Evolutionary conservation across 64 coral and sea anemone genomes (phyloP), one percentile per base, ranked within the genome.

Genomic region (Anthopleura sola): DNA sequence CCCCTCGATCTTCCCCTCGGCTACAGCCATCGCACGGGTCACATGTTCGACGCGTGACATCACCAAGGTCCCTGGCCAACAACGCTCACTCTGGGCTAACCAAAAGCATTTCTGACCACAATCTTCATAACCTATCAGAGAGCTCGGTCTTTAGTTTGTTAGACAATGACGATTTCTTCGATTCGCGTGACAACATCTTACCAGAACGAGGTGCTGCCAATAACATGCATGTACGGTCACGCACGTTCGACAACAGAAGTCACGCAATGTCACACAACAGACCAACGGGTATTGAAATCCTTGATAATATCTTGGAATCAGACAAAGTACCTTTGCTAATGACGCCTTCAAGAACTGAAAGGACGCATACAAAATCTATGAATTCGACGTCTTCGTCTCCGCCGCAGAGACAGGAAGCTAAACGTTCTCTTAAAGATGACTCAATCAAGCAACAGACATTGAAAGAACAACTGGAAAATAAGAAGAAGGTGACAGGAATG

Each of bases 31-130:
- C 49, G 8, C 32, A 76, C 48, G 84, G 86, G 0, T 66, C 90
- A 46, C 94, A 97, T 54, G 88, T 97, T 24, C 94, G 94, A 26
- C 90, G 88, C 47, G 90, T 97, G 80, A 97, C 94, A 4, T 97
- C 94, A 21, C 94, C 94, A 31, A 75, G 94, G 75, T 66, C 87
- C 1, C 29, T 90, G 20, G 58, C 89, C 28, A 55, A 39, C 40
- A 34, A 71, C 58, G 5, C 23, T n/a, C 58, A 62, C 29, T 71
- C 90, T 40, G 86, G 93, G 10, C 60, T 97, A 80, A 92, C 75
- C 80, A 97, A 97, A 75, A 97, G 94, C 81, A 92, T 26, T 39
- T 92, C 94, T 4, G 94, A 92, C 18, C 85, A 92, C 66, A 92
- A 92, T 55, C 78, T 92, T 19, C 78, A 53, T 26, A 92, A 69